Evolutionary conservation across 2,797 vertebrate genomes (phyloP).

Genomic region (Galago senegalensis): DNA sequence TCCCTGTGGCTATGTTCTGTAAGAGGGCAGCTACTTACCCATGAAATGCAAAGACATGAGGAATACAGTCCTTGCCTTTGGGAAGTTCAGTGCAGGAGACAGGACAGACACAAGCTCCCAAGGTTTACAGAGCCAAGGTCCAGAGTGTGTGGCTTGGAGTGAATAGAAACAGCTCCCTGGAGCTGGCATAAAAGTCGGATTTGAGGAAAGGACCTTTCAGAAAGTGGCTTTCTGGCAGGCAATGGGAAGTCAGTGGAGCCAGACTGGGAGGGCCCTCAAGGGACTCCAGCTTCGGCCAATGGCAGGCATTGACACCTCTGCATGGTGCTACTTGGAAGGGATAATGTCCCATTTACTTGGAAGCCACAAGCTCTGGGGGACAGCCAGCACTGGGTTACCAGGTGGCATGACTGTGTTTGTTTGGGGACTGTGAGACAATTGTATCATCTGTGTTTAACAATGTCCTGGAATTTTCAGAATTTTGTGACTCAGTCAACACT

Average conservation of each 20-base stretch:
- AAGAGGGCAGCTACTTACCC: background rate
- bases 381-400: background rate
- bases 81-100: background rate
- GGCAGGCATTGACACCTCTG: background rate
- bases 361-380: background rate
- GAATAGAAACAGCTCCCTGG: background rate
- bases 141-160: background rate
- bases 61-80: background rate
- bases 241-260: too few relatives aligned
- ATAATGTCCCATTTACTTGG: background rate
- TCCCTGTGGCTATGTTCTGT: background rate
- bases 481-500: slow-evolving; percentile 76
- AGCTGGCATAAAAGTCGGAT: background rate
- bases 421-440: background rate
- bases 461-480: slow-evolving; percentile 72
- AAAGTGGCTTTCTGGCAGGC: background rate
- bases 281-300: background rate
- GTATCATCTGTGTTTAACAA: accelerated
- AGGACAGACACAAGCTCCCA: background rate
- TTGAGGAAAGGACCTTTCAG: background rate
- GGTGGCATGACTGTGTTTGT: background rate
- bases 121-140: too few relatives aligned
- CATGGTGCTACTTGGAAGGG: too few relatives aligned
- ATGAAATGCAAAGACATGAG: background rate
- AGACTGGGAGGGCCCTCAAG: too few relatives aligned